Evolutionary conservation across 1,140 invertebrate species (phyloP).

Genomic region (Cryptotermes secundus): DNA sequence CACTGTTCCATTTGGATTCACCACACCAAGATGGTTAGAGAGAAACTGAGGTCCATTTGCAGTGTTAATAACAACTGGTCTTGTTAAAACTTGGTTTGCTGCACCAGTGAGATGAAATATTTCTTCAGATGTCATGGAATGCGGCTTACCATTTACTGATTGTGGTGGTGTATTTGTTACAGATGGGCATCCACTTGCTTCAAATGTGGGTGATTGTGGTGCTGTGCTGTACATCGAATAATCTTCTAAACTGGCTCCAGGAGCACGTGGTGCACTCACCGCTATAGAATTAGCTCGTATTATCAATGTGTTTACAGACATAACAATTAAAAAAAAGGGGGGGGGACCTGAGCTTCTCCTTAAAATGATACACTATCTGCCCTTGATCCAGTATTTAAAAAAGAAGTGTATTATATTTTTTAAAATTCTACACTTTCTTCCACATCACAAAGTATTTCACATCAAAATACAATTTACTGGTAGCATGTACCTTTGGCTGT

Average conservation of each 20-base stretch:
- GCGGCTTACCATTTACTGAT: background rate
- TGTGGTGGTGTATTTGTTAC: background rate
- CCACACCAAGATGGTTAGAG: background rate
- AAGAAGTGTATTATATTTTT: too few species aligned
- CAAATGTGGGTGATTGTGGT: constrained; percentile 45
- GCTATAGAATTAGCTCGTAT: background rate
- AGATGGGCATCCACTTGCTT: background rate
- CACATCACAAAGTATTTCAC: too few species aligned
- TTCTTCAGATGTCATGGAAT: background rate
- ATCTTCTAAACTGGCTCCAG: constrained; percentile 48
- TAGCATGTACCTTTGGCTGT: too few species aligned
- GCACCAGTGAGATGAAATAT: background rate
- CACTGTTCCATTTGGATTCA: background rate
- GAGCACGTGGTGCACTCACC: background rate
- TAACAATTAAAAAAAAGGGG: too few species aligned
- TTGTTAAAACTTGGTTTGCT: background rate
- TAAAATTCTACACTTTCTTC: too few species aligned
- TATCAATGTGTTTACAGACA: too few species aligned
- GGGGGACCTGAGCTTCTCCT: too few species aligned
- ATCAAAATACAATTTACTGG: too few species aligned
- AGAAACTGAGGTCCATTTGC: background rate
- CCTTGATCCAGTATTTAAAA: too few species aligned
- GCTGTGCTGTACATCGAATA: constrained; percentile 51
- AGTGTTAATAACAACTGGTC: background rate
- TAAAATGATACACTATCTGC: too few species aligned